Base-by-base conservation (phyloP, 2,113 vertebrate species). In the Cygnus atratus region DNA sequence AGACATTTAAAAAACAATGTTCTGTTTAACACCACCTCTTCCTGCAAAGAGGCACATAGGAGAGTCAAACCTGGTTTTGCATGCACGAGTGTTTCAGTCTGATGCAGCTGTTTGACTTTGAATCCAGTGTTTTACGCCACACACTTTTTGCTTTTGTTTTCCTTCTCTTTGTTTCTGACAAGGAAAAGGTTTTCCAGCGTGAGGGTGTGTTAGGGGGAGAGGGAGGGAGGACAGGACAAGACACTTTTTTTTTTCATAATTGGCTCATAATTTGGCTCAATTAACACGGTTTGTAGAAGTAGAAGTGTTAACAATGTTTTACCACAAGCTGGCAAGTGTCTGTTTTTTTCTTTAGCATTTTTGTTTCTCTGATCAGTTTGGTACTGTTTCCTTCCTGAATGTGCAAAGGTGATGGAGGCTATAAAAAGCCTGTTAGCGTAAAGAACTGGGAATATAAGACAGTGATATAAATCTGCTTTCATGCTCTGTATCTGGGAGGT, bases 301-400 rank as follows among this genome's bases (percentile, higher is more conserved):
- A 20, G 44, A 72, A 21, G 28, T 59, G 44, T 79, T 84, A 87
- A 39, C 73, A 87, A 26, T 31, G 28, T 41, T 87, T 37, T 73
- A n/a, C n/a, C 79, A 16, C 0, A 0, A 84, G 5, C 6, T 57
- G 28, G 21, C 33, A 62, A 79, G 4, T 6, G 0, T 73, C 78
- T 90, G 17, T 9, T 76, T 91, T 94, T 86, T 88, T 33, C 37
- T 67, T 46, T 10, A 41, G 24, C 68, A 39, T n/a, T 88, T 92
- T 77, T 88, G 12, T 63, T 88, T 84, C 35, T 84, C n/a, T 46
- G n/a, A 0, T 80, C 41, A 8, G 10, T 83, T 94, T 61, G 50
- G 54, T 57, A 13, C 55, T 22, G 28, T 86, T 93, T 92, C 55
- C 63, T 94, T 94, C 83, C 72, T 95, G 65, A 74, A 50, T 21